Base-by-base conservation (phyloP, 2,113 vertebrate genomes). In the Pogona vitticeps region DNA sequence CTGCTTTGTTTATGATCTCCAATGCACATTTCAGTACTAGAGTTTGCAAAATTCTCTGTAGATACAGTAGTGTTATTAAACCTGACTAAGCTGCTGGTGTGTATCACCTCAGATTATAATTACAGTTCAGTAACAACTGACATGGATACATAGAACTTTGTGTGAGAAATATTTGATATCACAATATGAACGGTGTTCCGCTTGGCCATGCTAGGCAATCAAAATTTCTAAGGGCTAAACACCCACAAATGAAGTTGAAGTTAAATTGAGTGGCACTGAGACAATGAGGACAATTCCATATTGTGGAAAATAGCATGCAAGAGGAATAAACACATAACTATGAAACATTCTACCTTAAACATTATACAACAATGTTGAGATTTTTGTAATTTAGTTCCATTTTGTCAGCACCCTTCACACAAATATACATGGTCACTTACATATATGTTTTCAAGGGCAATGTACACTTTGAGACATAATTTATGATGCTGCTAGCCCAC, bases 401-500 rank as follows among this genome's bases (percentile, higher is more conserved):
- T 58, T n/a, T 17, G 59, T 33, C 52, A n/a, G 42, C 26, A 18
- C 33, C 40, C 7, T 40, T 18, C 17, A 38, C 58, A 71, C 38
- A 72, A 56, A 70, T 10, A 82, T 58, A 82, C 42, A 76, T 71
- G 23, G 20, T 70, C 28, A 56, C 4, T n/a, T 21, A 40, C 1
- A 46, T 26, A 42, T 58, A 59, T 58, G 21, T 52, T 21, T 26
- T 61, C 58, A 79, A 52, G 75, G n/a, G 38, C 52, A 42, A 40
- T 65, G 28, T 46, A 42, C 58, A 61, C 20, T 46, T 81, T 73
- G 31, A 46, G 8, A 31, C 42, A 46, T 68, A 40, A 33, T 26
- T 86, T 85, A 36, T 63, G 42, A 73, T 63, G 68, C 46, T 86
- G 76, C 67, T 77, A 52, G 59, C 40, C 20, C 46, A 52, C 52